Conservation (phyloP, 2,888 invertebrate genomes). For the Gasteruption jaculator region DNA sequence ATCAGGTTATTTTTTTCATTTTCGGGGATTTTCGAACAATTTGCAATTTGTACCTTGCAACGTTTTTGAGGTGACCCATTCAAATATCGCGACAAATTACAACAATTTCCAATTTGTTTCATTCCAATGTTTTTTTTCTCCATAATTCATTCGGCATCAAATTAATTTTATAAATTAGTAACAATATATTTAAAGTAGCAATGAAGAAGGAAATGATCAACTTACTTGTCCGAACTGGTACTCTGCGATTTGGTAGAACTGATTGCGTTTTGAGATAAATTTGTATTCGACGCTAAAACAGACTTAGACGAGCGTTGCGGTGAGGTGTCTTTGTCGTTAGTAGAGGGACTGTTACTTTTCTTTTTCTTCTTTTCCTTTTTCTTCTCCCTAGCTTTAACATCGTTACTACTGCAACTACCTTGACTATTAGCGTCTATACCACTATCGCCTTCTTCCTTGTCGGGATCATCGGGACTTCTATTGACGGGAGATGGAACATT, state of each 20-base stretch:
- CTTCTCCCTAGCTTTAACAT: conserved; percentile 70
- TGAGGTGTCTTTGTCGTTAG: conserved; percentile 40
- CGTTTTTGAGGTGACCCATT: too few species aligned
- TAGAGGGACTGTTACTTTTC: conserved; percentile 42
- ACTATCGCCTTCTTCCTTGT: conserved; percentile 83
- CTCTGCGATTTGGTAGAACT: conserved; percentile 38
- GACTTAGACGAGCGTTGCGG: conserved; percentile 36
- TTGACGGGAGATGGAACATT: conserved; percentile 43
- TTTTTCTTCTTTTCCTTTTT: conserved; percentile 67
- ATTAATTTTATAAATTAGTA: too few species aligned
- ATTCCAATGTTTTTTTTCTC: too few species aligned
- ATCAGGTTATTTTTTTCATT: too few species aligned
- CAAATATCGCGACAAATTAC: too few species aligned
- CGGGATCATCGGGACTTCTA: conserved; percentile 49
- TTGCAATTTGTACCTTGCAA: too few species aligned
- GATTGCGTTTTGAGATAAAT: conserved; percentile 32
- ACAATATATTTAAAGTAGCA: too few species aligned
- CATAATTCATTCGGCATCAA: too few species aligned
- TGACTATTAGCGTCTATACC: conserved; percentile 87
- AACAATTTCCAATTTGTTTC: too few species aligned
- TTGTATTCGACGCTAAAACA: conserved; percentile 27
- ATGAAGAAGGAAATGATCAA: too few species aligned
- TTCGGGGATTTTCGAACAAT: too few species aligned
- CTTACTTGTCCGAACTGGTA: conserved; percentile 33
- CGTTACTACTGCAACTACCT: conserved; percentile 83